phyloP scores from a whole-genome alignment of 2,113 vertebrate species.

The Apus apus region DNA sequence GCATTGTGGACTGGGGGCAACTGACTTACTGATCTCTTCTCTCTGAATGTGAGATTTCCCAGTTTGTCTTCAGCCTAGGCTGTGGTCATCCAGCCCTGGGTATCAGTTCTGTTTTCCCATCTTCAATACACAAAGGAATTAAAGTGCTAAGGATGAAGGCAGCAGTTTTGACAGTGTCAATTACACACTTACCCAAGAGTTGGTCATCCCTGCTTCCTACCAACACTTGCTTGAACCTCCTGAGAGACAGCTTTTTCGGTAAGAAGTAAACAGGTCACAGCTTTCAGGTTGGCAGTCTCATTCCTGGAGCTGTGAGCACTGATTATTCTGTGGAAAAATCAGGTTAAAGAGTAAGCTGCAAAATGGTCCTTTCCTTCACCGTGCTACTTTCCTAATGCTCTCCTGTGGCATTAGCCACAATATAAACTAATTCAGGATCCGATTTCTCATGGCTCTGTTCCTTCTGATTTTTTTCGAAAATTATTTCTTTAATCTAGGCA shows the following conservation, averaged over 20 bases:
- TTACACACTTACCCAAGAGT: neutral
- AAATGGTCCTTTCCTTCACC: neutral
- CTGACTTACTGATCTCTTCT: neutral
- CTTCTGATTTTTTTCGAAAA: neutral
- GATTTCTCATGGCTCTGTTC: neutral
- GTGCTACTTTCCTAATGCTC: neutral
- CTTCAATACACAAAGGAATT: neutral
- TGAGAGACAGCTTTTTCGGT: slow-evolving; percentile 59
- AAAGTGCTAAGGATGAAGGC: neutral
- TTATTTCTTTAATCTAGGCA: slow-evolving; percentile 31
- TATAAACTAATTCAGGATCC: slow-evolving; percentile 8
- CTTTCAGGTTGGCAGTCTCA: slow-evolving; percentile 85
- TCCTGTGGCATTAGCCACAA: neutral
- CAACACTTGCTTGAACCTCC: slow-evolving; percentile 77
- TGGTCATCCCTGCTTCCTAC: slow-evolving; percentile 56
- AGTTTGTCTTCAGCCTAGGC: neutral
- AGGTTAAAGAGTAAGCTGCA: slow-evolving; percentile 26
- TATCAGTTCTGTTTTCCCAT: neutral
- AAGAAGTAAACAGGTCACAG: slow-evolving; percentile 81
- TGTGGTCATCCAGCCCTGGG: neutral
- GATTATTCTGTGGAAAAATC: slow-evolving; percentile 79
- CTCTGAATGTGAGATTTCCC: neutral
- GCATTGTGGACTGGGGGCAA: neutral
- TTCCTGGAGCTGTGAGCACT: slow-evolving; percentile 86
- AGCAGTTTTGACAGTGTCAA: neutral